A percentile compares a stretch with the other conserved stretches of the same genome.
These are phyloP conservation scores for Trypoxylon attenuatum DNA, from an alignment of 2,888 invertebrate species.

Conservation along the genomic window DNA sequence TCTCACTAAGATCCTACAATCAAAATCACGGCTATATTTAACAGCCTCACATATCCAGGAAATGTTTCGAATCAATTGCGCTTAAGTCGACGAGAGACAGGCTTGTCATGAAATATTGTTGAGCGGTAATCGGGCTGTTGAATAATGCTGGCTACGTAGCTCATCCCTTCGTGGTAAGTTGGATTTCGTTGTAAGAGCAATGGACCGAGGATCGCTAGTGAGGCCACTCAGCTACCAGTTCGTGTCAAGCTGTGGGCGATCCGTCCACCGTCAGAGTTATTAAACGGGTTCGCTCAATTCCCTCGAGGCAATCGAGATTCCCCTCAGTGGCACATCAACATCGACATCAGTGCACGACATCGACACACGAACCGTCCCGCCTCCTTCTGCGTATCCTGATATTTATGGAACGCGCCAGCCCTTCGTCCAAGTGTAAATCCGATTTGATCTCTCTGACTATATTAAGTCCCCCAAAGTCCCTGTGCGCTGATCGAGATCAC, in stretches of 20 bases:
- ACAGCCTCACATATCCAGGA: too few species aligned
- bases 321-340: slow-evolving; percentile 24
- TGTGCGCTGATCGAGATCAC: slow-evolving; percentile 23
- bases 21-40: too few species aligned
- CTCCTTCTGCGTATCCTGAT: too few species aligned
- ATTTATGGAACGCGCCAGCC: slow-evolving; percentile 44
- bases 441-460: slow-evolving; percentile 48
- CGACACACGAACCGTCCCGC: too few species aligned
- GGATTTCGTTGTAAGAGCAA: too few species aligned
- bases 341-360: slow-evolving; percentile 31
- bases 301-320: slow-evolving; percentile 57
- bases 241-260: slow-evolving; percentile 52
- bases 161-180: too few species aligned
- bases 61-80: slow-evolving; percentile 13
- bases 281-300: slow-evolving; percentile 67
- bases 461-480: slow-evolving; percentile 29
- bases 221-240: too few species aligned
- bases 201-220: too few species aligned
- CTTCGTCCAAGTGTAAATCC: slow-evolving; percentile 47
- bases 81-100: background rate
- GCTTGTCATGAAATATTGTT: slow-evolving; percentile 5
- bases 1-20: too few species aligned
- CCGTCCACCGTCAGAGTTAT: slow-evolving; percentile 59
- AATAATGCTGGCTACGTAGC: background rate
- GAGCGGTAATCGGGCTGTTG: slow-evolving; percentile 3